phyloP scores from a whole-genome alignment of 2,113 vertebrate genomes.

The Hirundichthys speculiger region DNA sequence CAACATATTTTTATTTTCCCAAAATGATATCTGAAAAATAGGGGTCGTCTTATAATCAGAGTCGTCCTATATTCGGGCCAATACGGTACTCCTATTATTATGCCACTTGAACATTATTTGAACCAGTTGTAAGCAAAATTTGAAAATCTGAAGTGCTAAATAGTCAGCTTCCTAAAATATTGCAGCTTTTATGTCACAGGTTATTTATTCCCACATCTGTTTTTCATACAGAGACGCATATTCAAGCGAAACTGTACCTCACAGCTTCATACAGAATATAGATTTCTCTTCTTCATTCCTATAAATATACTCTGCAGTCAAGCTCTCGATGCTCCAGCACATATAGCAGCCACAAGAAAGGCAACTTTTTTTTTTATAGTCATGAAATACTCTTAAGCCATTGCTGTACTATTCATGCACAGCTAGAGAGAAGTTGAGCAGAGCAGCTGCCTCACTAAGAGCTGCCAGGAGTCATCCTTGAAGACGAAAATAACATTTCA shows the following conservation, averaged over 20 bases:
- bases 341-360: not conserved
- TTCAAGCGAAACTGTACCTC: conserved; percentile 13
- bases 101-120: too few species aligned
- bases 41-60: too few species aligned
- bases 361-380: not conserved
- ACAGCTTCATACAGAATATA: not conserved
- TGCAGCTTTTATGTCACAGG: too few species aligned
- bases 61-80: too few species aligned
- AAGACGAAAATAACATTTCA: conserved; percentile 25
- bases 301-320: conserved; percentile 9
- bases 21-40: too few species aligned
- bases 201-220: too few species aligned
- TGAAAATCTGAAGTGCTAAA: too few species aligned
- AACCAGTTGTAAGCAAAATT: too few species aligned
- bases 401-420: conserved; percentile 43
- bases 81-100: too few species aligned
- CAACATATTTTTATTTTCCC: too few species aligned
- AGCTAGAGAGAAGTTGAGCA: conserved; percentile 33
- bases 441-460: conserved; percentile 24
- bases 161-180: too few species aligned
- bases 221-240: not conserved
- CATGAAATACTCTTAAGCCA: conserved; percentile 22
- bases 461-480: conserved; percentile 30
- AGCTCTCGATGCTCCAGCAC: conserved; percentile 2
- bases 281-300: conserved; percentile 3